Percentiles rank a stretch among this genome's conserved stretches.
phyloP scores from a whole-genome alignment of 2,888 invertebrate genomes.

The Microdon myrmicae region DNA sequence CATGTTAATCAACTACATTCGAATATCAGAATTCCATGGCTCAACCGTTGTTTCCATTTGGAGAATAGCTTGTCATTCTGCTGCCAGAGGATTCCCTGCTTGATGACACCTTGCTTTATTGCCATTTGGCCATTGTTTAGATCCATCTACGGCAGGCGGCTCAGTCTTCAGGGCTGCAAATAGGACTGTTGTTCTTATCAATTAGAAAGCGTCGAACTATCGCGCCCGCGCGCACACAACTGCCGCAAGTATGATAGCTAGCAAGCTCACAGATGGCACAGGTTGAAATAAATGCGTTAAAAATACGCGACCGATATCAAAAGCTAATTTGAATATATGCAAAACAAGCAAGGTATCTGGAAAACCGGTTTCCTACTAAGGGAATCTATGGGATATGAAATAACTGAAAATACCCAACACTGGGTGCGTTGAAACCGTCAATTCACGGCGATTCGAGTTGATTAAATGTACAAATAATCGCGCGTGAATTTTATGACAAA shows the following conservation, averaged over 20 bases:
- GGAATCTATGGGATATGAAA: constrained; percentile 10
- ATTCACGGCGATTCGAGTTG: no score
- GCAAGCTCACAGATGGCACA: constrained; percentile 23
- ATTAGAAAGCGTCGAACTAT: constrained; percentile 14
- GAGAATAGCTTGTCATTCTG: constrained; percentile 41
- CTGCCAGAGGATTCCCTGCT: constrained; percentile 44
- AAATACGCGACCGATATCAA: constrained; percentile 20
- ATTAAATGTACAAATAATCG: constrained; percentile 12
- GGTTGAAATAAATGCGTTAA: constrained; percentile 9
- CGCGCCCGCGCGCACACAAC: constrained; percentile 32
- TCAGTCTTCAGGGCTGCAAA: constrained; percentile 5
- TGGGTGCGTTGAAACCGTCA: background rate
- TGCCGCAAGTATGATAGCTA: constrained; percentile 18
- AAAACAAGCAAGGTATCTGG: constrained; percentile 50
- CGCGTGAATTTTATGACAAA: constrained; percentile 44
- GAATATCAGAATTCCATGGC: background rate
- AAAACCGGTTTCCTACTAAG: constrained; percentile 36
- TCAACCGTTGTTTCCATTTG: constrained; percentile 45
- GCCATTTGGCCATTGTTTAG: constrained; percentile 31
- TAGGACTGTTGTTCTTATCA: no score
- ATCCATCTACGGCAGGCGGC: constrained; percentile 18
- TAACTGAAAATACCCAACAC: constrained; percentile 9
- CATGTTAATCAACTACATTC: constrained; percentile 25
- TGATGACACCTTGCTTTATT: constrained; percentile 44
- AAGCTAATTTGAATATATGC: constrained; percentile 45